Percentiles rank a stretch among this genome's conserved stretches.
Conservation (phyloP, 2,888 invertebrate genomes). For the Cinara cedri region DNA sequence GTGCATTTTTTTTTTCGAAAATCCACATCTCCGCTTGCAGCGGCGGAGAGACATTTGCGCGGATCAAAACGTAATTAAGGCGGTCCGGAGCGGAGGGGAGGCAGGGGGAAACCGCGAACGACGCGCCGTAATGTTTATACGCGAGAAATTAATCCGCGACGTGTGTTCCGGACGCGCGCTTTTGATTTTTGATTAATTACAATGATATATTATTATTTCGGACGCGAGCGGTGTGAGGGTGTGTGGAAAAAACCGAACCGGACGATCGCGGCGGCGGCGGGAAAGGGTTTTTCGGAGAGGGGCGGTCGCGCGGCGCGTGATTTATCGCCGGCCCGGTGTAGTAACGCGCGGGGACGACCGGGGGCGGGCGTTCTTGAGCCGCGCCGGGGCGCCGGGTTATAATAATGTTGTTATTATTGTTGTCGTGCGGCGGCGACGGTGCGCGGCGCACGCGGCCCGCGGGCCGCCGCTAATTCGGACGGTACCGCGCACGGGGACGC, state of each 20-base stretch:
- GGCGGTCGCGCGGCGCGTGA: slow-evolving; percentile 26
- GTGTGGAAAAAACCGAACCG: neutral
- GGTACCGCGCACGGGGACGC: too few species aligned
- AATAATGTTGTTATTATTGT: too few species aligned
- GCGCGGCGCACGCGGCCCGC: too few species aligned
- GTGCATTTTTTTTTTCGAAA: too few species aligned
- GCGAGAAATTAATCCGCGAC: slow-evolving; percentile 43
- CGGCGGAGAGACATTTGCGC: too few species aligned
- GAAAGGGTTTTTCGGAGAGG: slow-evolving; percentile 49
- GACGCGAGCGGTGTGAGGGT: neutral
- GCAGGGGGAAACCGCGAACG: too few species aligned
- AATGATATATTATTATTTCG: too few species aligned
- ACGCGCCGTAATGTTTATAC: too few species aligned
- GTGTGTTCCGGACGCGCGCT: neutral
- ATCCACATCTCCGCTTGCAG: too few species aligned
- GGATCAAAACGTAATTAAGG: slow-evolving; percentile 18
- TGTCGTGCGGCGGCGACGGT: too few species aligned
- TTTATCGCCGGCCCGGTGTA: slow-evolving; percentile 36
- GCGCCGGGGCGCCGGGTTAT: slow-evolving; percentile 16
- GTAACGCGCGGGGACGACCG: too few species aligned
- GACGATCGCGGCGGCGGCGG: neutral
- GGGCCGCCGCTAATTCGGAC: slow-evolving; percentile 16
- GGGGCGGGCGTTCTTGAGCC: neutral
- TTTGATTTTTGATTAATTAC: slow-evolving; percentile 42
- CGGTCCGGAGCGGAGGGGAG: too few species aligned